Percentiles rank a stretch among this genome's conserved stretches.
These are phyloP conservation scores for Karalla daura DNA, from an alignment of 2,797 vertebrate species.

Conservation along the genomic window DNA sequence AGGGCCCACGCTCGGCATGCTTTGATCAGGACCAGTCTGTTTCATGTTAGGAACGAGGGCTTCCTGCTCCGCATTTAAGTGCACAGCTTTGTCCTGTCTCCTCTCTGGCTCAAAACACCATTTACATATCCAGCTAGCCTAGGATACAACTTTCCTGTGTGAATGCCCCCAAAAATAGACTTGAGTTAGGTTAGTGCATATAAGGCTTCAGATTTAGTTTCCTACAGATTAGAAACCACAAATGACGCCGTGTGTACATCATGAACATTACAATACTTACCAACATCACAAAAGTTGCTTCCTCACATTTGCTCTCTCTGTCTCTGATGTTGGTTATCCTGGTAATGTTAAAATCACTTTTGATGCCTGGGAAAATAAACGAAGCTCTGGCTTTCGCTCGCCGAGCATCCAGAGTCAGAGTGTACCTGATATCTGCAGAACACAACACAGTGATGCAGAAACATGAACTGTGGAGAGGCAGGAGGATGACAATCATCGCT, in stretches of 20 bases:
- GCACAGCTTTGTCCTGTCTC: conserved; percentile 37
- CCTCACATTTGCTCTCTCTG: conserved; percentile 68
- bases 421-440: conserved; percentile 78
- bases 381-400: conserved; percentile 89
- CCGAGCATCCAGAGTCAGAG: conserved; percentile 88
- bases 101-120: conserved; percentile 26
- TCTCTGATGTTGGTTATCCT: conserved; percentile 76
- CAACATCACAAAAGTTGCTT: conserved; percentile 92
- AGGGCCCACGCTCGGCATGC: conserved; percentile 27
- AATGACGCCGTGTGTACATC: background rate
- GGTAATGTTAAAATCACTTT: conserved; percentile 83
- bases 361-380: conserved; percentile 82
- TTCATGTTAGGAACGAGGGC: conserved; percentile 64
- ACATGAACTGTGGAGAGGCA: too few relatives aligned
- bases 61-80: conserved; percentile 37
- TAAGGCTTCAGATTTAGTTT: background rate
- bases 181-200: too few relatives aligned
- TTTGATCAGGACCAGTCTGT: conserved; percentile 75
- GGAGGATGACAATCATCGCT: background rate
- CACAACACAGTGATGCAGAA: background rate
- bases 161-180: background rate
- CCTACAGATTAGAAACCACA: background rate
- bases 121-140: conserved; percentile 3
- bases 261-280: conserved; percentile 90
- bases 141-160: conserved; percentile 15